These are phyloP conservation scores for cattle (Bos taurus) DNA, from an alignment of 2,113 vertebrate genomes.

Conservation along the genomic window DNA sequence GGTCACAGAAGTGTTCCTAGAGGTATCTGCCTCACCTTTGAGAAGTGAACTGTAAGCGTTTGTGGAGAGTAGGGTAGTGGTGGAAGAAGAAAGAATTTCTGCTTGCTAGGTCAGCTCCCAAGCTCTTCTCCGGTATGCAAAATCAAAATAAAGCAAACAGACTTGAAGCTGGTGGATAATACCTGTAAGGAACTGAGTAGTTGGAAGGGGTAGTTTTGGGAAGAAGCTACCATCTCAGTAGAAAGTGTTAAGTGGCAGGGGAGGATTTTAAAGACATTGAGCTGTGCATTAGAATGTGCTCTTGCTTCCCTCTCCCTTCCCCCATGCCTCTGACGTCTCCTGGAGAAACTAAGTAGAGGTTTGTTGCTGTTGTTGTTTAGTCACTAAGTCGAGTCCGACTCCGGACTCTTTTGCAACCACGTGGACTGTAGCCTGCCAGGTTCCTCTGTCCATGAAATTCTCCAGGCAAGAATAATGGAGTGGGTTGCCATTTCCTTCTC, in stretches of 20 bases:
- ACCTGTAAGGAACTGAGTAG: neutral
- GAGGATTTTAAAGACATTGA: neutral
- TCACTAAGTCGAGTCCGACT: neutral
- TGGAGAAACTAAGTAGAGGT: neutral
- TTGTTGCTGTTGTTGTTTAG: neutral
- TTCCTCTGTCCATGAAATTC: neutral
- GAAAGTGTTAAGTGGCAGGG: neutral
- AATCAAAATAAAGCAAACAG: neutral
- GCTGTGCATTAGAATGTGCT: neutral
- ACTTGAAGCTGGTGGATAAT: neutral
- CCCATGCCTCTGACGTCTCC: neutral
- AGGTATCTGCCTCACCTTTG: neutral
- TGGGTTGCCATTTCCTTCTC: neutral
- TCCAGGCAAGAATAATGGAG: neutral
- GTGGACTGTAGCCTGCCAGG: neutral
- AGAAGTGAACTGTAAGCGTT: neutral
- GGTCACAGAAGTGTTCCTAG: neutral
- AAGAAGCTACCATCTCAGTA: neutral
- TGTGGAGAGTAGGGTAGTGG: neutral
- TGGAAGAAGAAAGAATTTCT: neutral
- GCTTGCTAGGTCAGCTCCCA: neutral
- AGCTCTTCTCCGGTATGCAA: neutral
- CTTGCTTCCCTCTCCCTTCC: neutral
- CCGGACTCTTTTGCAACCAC: neutral
- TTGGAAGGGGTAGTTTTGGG: neutral